phyloP scores from a whole-genome alignment of 2,888 invertebrate species.

The Hyalella azteca region DNA sequence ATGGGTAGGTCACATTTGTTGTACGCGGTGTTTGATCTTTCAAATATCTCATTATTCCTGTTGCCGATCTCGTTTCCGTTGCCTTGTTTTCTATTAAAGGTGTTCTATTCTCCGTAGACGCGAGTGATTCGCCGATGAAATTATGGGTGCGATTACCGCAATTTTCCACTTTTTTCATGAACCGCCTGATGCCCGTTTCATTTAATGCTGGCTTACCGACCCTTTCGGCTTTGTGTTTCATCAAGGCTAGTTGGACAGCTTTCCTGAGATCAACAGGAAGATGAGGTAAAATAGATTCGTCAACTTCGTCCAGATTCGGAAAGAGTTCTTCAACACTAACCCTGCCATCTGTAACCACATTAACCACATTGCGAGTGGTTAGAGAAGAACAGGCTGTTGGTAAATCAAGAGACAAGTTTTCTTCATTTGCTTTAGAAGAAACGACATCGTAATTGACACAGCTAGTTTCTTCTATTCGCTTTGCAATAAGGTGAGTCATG shows the following conservation, averaged over 20 bases:
- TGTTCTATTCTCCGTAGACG: too few relatives aligned
- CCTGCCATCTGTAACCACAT: constrained; percentile 61
- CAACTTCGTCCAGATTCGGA: constrained; percentile 64
- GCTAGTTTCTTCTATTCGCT: too few relatives aligned
- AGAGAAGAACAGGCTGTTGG: too few relatives aligned
- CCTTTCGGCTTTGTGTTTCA: constrained; percentile 30
- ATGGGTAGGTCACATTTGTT: too few relatives aligned
- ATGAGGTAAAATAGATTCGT: constrained; percentile 63
- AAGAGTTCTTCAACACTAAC: constrained; percentile 64
- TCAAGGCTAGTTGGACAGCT: constrained; percentile 61
- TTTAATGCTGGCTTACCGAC: constrained; percentile 12
- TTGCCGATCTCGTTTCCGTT: too few relatives aligned
- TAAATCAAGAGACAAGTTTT: too few relatives aligned
- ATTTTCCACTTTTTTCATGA: neutral
- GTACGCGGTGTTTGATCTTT: too few relatives aligned
- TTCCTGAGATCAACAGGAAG: constrained; percentile 63
- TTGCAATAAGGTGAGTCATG: neutral
- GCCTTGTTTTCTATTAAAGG: too few relatives aligned
- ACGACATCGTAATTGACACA: too few relatives aligned
- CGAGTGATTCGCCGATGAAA: too few relatives aligned
- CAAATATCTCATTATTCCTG: too few relatives aligned
- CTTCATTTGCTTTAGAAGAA: too few relatives aligned
- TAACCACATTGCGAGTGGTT: neutral
- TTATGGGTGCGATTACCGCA: constrained; percentile 48
- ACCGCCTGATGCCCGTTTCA: neutral